Base-by-base conservation (phyloP, 2,888 invertebrate genomes). In the Phyllotreta striolata region DNA sequence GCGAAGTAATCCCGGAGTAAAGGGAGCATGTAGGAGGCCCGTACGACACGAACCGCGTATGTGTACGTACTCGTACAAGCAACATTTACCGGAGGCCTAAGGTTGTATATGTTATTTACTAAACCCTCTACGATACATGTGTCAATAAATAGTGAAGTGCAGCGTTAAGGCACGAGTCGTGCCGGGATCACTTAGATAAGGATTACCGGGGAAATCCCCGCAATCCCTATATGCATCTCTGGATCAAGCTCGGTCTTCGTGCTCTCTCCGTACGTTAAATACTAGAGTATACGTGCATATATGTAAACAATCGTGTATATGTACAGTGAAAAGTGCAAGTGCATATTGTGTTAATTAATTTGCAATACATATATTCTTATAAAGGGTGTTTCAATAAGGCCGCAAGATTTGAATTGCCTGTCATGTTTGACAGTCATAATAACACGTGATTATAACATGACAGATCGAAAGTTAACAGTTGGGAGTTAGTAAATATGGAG, bases 111-210 rank as follows among this genome's bases (percentile, higher is more conserved):
- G 70, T 69, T 74, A 73, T 74, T 73, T 74, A 70, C 70, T 74
- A 69, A 73, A 70, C 71, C 65, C 67, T 64, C 62, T 47, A 70
- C 61, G 70, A 69, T 73, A 70, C 72, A 70, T 73, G 63, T 73
- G 73, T 73, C 74, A 73, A 74, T 74, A 73, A 71, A 72, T 70
- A 73, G 64, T 70, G 69, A 71, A 74, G 74, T 72, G 74, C 71
- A 74, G 72, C 14, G 71, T 69, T 76, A 76, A 76, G 76, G 76
- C 76, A 71, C 43, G 66, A 70, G 72, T 72, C 76, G 76, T 76
- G 76, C 75, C 70, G 67, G 51, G 65, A 62, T 67, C 69, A 72
- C 71, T 72, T 72, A 72, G 73, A 72, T 71, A 70, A 70, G 76
- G 76, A 76, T 76, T 76, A 76, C 66, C 24, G 24, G 52, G 55